These are phyloP conservation scores for Anarrhichthys ocellatus DNA, from an alignment of 2,113 vertebrate species.

Conservation along the genomic window DNA sequence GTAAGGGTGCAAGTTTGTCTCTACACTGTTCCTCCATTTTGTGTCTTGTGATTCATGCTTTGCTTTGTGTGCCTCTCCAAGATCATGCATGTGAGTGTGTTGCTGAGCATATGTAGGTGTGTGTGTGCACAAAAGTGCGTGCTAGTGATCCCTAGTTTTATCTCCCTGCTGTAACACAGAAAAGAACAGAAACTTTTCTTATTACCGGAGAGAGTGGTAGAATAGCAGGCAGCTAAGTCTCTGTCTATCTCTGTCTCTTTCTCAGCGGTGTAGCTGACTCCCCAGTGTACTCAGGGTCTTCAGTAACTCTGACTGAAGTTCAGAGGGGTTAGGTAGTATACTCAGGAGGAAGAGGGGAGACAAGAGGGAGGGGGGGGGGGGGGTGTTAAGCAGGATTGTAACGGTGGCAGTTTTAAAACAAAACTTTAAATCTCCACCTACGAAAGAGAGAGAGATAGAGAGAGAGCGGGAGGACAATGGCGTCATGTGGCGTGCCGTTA, in stretches of 20 bases:
- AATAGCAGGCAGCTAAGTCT: conserved; percentile 82
- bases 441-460: conserved; percentile 65
- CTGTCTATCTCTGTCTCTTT: conserved; percentile 77
- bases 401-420: conserved; percentile 81
- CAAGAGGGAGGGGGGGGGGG: conserved; percentile 63
- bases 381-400: conserved; percentile 84
- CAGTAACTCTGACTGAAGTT: conserved; percentile 83
- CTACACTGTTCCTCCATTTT: conserved; percentile 31
- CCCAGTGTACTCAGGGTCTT: conserved; percentile 77
- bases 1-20: conserved; percentile 25
- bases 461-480: conserved; percentile 74
- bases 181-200: conserved; percentile 85
- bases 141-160: conserved; percentile 80
- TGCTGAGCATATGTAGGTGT: conserved; percentile 2
- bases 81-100: conserved; percentile 17
- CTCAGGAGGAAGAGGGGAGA: conserved; percentile 73
- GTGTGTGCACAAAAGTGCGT: conserved; percentile 36
- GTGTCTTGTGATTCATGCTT: conserved; percentile 12
- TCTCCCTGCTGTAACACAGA: conserved; percentile 76
- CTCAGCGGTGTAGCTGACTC: conserved; percentile 76
- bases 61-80: neutral
- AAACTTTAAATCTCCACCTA: conserved; percentile 85
- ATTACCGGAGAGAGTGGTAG: conserved; percentile 79
- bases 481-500: conserved; percentile 76
- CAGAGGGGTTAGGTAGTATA: conserved; percentile 81